Evolutionary conservation across 2,113 vertebrate genomes (phyloP), one percentile per base, ranked within the genome.

Genomic region (Rhynchomys soricoides): DNA sequence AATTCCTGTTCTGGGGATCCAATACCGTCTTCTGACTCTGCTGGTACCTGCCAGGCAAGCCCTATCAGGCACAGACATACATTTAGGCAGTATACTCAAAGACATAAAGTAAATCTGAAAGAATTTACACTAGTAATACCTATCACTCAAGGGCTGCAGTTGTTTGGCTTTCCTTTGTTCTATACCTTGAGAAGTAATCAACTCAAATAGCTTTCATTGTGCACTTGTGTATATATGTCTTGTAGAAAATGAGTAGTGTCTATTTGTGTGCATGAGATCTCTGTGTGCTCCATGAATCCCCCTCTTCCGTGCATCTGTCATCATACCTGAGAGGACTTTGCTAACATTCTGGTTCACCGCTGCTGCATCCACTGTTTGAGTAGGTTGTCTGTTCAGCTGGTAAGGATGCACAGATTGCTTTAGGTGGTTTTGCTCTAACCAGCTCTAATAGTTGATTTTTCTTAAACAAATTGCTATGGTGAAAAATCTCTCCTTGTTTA

Each of bases 141-240:
- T 31, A 37, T 1, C 13, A 77, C 57, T 2, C 31, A 50, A 71
- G 57, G 70, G 59, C 29, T 64, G 55, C 48, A 52, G 43, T 75
- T 70, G 43, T 57, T 81, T 0, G 77, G 91, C 77, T 34, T 70
- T 86, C 45, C 57, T 74, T 93, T 91, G 21, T 3, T 2, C 0
- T 78, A 1, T 7, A 1, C 87, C 21, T 52, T 75, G 52, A 83
- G 81, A 73, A 59, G 77, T 68, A 71, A 71, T 15, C 59, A 37
- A 57, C 15, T 62, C 29, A 45, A 40, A 81, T 31, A 81, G n/a
- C 81, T 78, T 77, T 88, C 16, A 55, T n/a, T 85, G n/a, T 92
- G 19, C 52, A 62, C 0, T 34, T 37, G 4, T n/a, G 34, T 9
- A 0, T 73, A 7, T 5, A 0, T 68, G 8, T 62, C 29, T 12